Evolutionary conservation across 1,140 invertebrate species (phyloP).

Genomic region (Hylyphantes graminicola): DNA sequence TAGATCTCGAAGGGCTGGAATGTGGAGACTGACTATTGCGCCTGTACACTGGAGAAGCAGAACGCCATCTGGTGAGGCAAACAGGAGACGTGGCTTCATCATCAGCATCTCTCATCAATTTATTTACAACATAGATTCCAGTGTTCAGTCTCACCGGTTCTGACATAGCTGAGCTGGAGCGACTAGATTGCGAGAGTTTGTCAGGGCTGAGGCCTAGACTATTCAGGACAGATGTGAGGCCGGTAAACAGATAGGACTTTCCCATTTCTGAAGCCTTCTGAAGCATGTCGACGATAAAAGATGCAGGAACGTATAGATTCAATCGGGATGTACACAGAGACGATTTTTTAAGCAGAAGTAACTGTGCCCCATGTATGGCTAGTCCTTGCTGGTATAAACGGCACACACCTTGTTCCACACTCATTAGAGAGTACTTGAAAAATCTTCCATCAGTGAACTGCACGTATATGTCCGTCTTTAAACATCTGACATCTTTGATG

Average conservation of each 20-base stretch:
- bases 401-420: conserved; percentile 55
- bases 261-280: conserved; percentile 55
- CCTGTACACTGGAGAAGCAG: conserved; percentile 54
- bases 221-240: conserved; percentile 52
- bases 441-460: conserved; percentile 49
- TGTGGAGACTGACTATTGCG: conserved; percentile 52
- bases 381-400: conserved; percentile 52
- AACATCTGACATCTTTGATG: conserved; percentile 52
- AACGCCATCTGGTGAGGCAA: conserved; percentile 51
- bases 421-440: conserved; percentile 44
- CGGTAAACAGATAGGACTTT: conserved; percentile 46
- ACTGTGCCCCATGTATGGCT: conserved; percentile 49
- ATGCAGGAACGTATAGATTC: conserved; percentile 50
- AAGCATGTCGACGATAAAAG: conserved; percentile 50
- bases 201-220: conserved; percentile 53
- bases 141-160: conserved; percentile 58
- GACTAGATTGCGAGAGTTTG: conserved; percentile 55
- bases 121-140: conserved; percentile 57
- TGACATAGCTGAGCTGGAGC: conserved; percentile 60
- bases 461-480: conserved; percentile 49
- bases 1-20: conserved; percentile 48
- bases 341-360: conserved; percentile 47
- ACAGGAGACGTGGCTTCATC: conserved; percentile 46
- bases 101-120: conserved; percentile 47
- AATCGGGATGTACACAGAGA: conserved; percentile 42